A percentile compares a stretch with the other conserved stretches of the same genome.
These are phyloP conservation scores for Cetoscarus ocellatus DNA, from an alignment of 2,797 vertebrate species.

Conservation along the genomic window DNA sequence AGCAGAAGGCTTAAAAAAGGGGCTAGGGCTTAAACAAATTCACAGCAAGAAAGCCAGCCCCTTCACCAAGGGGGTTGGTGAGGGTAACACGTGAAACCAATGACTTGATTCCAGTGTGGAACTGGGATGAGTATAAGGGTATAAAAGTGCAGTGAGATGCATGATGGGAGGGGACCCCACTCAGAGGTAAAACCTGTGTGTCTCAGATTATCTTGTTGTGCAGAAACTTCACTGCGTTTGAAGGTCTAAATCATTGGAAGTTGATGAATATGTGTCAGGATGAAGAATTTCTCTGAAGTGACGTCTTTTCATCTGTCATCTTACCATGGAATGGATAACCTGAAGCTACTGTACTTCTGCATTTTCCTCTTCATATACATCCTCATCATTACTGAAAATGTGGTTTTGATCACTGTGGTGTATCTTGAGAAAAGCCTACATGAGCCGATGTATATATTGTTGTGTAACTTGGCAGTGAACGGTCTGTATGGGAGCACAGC, in stretches of 20 bases:
- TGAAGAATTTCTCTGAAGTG: constrained; percentile 59
- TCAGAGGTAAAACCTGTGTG: not conserved
- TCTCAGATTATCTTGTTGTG: not conserved
- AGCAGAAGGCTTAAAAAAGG: no score
- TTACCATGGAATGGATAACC: constrained; percentile 53
- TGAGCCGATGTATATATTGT: constrained; percentile 67
- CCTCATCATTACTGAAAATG: constrained; percentile 49
- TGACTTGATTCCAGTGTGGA: not conserved
- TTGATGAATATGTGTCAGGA: constrained; percentile 4
- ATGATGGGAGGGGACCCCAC: not conserved
- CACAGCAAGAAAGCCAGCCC: no score
- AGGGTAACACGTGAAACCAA: not conserved
- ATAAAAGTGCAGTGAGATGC: not conserved
- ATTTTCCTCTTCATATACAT: constrained; percentile 64
- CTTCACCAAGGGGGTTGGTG: no score
- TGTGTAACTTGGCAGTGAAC: constrained; percentile 68
- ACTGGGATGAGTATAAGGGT: not conserved
- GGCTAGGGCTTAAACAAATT: no score
- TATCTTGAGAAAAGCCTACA: constrained; percentile 60
- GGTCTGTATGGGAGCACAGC: constrained; percentile 59
- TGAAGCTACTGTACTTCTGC: constrained; percentile 57
- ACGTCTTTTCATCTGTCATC: constrained; percentile 45
- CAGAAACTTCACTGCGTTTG: no score
- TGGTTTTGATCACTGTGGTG: constrained; percentile 48
- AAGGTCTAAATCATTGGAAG: not conserved